Evolutionary conservation across 2,113 vertebrate genomes (phyloP), one percentile per base, ranked within the genome.

Genomic region (Lucifuga dentata): DNA sequence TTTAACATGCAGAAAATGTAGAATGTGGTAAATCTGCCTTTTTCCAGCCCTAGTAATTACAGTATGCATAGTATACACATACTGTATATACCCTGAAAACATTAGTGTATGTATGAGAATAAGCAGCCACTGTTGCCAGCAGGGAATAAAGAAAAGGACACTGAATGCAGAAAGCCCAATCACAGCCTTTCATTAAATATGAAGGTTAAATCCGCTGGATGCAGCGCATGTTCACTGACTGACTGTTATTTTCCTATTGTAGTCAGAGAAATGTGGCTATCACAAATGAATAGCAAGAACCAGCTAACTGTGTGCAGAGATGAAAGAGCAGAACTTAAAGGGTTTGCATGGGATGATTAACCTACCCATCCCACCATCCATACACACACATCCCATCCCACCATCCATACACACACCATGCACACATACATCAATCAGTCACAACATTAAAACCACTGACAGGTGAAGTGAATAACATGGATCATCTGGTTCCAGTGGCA

Each of bases 181-280:
- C n/a, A n/a, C n/a, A n/a, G n/a, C 66, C 66, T 88, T 88, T 78
- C 80, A 87, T 79, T 73, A 76, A 80, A 66, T 72, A 29, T 79
- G 71, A 83, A 87, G 83, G 83, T 85, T 73, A 86, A 90, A 86
- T 86, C 82, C 49, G 13, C 53, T 23, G 65, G 77, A 77, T 75
- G 73, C 68, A 2, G 73, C 44, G 75, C 62, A 58, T 40, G 70
- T 57, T 81, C 78, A 74, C 73, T 52, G 63, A 72, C 79, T 74
- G 50, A 60, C 83, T 87, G 86, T 89, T 80, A 86, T 21, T 78
- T 59, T 73, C 29, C 78, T 70, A 79, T 83, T 88, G 89, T 86
- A 33, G 69, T 64, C 70, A 21, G 39, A 70, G 68, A 74, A 87
- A 76, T 32, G 75, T 70, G 50, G 68, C 85, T 88, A 81, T 86